These are phyloP conservation scores for Rhizomys pruinosus DNA, from an alignment of 2,113 vertebrate genomes.

Conservation along the genomic window DNA sequence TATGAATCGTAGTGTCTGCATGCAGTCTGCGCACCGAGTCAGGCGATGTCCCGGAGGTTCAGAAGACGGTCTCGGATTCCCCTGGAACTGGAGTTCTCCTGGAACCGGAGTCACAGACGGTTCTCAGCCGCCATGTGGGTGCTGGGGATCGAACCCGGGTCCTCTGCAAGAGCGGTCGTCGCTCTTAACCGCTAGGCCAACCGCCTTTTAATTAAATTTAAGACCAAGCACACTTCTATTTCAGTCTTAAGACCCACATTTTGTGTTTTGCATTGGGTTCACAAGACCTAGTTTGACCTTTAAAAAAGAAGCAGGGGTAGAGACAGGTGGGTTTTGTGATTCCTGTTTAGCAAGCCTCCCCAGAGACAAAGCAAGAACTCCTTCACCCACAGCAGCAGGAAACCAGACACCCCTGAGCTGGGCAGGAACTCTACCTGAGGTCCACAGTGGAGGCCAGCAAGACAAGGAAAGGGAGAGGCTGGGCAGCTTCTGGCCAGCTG, in stretches of 20 bases:
- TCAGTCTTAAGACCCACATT: not conserved
- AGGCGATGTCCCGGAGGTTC: no score
- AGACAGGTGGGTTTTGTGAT: slow-evolving; percentile 10
- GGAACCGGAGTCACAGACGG: no score
- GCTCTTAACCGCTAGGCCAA: no score
- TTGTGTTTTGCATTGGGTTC: slow-evolving; percentile 35
- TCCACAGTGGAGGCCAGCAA: not conserved
- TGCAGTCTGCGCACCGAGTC: no score
- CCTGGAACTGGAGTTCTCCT: no score
- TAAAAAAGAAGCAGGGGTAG: not conserved
- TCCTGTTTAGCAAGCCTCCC: slow-evolving; percentile 46
- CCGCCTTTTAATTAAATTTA: slow-evolving; percentile 32
- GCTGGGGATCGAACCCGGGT: no score
- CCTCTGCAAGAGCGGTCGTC: no score
- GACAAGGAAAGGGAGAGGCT: not conserved
- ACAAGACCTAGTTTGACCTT: not conserved
- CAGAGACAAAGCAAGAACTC: not conserved
- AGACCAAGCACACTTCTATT: slow-evolving; percentile 8
- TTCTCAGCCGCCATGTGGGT: no score
- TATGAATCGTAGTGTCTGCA: no score
- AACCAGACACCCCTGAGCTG: slow-evolving; percentile 71
- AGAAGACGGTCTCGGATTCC: no score
- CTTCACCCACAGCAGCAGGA: not conserved
- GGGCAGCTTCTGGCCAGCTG: not conserved
- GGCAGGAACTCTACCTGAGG: slow-evolving; percentile 31